Evolutionary conservation across 92 coral and sea anemone species (phyloP).

Genomic region (Desmophyllum pertusum): DNA sequence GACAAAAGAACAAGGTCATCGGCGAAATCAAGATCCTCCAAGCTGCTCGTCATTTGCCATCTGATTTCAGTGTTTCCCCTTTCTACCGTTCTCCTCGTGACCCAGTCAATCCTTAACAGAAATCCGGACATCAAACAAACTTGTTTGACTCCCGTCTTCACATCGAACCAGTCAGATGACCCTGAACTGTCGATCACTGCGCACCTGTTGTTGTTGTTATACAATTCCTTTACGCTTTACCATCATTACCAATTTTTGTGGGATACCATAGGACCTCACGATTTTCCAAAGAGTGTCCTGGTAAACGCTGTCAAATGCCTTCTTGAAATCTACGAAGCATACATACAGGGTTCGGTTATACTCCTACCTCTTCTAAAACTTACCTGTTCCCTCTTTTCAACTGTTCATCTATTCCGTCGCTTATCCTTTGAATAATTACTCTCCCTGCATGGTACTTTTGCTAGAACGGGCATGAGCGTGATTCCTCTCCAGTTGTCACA

Average conservation of each 20-base stretch:
- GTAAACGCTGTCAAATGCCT: slow-evolving; percentile 2
- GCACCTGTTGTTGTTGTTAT: not conserved
- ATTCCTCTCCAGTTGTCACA: slow-evolving; percentile 16
- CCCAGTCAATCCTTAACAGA: too few relatives aligned
- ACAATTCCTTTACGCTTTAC: not conserved
- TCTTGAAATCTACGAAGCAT: not conserved
- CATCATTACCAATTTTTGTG: not conserved
- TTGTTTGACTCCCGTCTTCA: not conserved
- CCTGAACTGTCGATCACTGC: not conserved
- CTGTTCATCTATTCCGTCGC: not conserved
- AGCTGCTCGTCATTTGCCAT: not conserved
- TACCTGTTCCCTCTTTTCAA: not conserved
- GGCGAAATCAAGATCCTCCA: not conserved
- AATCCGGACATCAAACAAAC: too few relatives aligned
- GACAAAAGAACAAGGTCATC: too few relatives aligned
- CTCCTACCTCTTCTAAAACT: not conserved
- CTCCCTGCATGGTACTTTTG: not conserved
- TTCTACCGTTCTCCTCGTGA: not conserved
- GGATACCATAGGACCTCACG: not conserved
- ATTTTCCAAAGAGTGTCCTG: not conserved
- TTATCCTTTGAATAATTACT: not conserved
- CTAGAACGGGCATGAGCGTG: not conserved
- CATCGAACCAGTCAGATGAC: not conserved
- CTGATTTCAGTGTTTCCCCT: not conserved
- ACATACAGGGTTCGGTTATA: not conserved